Conservation (phyloP, 2,113 vertebrate genomes). For the Dendrocopos noguchii region DNA sequence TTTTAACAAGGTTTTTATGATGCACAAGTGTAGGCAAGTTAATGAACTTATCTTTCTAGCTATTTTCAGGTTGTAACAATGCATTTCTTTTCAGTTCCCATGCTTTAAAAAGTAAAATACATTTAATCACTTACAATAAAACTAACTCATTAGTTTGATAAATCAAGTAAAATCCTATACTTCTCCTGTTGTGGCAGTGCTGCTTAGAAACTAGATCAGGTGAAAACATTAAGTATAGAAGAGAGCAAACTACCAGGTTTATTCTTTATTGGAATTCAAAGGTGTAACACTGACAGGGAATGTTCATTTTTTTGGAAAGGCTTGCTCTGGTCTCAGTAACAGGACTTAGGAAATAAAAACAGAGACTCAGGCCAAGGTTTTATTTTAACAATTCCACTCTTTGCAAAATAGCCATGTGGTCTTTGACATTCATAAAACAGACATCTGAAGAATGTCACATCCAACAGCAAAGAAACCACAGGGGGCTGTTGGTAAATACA, state of each 20-base stretch:
- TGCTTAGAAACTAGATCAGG: conserved; percentile 70
- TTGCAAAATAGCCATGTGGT: conserved; percentile 63
- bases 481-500: conserved; percentile 50
- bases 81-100: conserved; percentile 90
- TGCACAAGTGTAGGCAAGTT: conserved; percentile 97
- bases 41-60: conserved; percentile 99
- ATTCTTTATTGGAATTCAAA: conserved; percentile 77
- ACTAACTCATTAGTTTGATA: conserved; percentile 84
- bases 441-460: conserved; percentile 70
- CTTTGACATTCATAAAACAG: conserved; percentile 75
- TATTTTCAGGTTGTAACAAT: conserved; percentile 93
- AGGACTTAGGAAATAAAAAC: conserved; percentile 54
- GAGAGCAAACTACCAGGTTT: conserved; percentile 43
- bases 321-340: conserved; percentile 37
- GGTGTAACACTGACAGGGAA: conserved; percentile 59
- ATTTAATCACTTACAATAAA: conserved; percentile 87
- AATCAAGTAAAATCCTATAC: conserved; percentile 80
- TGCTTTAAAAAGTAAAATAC: conserved; percentile 86
- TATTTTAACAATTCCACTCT: conserved; percentile 58
- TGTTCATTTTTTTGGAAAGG: conserved; percentile 66
- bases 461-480: conserved; percentile 64
- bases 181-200: conserved; percentile 57
- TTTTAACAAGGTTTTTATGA: conserved; percentile 99
- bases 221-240: conserved; percentile 66
- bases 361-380: conserved; percentile 54